Percentiles rank a stretch among this genome's conserved stretches.
phyloP scores from a whole-genome alignment of 2,888 invertebrate genomes.

The Lasioglossum marginatum region DNA sequence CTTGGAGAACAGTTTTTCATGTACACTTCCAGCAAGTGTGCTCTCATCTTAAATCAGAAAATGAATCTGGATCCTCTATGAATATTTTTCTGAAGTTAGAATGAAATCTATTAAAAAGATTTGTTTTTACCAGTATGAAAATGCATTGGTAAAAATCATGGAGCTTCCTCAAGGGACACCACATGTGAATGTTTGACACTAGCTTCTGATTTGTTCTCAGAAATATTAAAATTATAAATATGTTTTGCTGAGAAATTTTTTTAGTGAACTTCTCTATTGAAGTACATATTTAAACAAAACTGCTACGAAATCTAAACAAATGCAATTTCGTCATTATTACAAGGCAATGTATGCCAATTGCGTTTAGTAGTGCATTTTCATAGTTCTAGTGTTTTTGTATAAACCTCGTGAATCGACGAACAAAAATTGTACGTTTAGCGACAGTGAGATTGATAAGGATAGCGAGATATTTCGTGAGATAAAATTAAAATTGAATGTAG shows the following conservation, averaged over 20 bases:
- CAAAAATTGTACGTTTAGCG: not conserved
- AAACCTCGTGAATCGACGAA: not conserved
- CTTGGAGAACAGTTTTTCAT: conserved; percentile 26
- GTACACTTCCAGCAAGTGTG: conserved; percentile 5
- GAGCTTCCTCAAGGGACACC: not conserved
- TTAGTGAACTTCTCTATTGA: too few species aligned
- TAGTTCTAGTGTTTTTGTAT: too few species aligned
- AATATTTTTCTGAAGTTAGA: not conserved
- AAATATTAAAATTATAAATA: too few species aligned
- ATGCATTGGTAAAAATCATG: not conserved
- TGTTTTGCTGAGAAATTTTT: too few species aligned
- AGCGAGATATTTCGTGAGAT: not conserved
- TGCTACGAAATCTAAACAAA: too few species aligned
- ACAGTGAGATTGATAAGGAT: not conserved
- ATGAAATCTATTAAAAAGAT: not conserved
- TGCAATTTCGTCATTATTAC: too few species aligned
- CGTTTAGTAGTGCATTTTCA: too few species aligned
- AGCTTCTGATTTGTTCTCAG: too few species aligned
- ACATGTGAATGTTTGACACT: not conserved
- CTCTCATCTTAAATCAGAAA: not conserved
- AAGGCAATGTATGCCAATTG: too few species aligned
- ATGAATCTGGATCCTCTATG: not conserved
- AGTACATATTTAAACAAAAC: too few species aligned
- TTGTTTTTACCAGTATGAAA: too few species aligned
- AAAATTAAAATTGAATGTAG: not conserved